Evolutionary conservation across 2,797 vertebrate species (phyloP), one percentile per base, ranked within the genome.

Genomic region (Pyrrhura leucotis): DNA sequence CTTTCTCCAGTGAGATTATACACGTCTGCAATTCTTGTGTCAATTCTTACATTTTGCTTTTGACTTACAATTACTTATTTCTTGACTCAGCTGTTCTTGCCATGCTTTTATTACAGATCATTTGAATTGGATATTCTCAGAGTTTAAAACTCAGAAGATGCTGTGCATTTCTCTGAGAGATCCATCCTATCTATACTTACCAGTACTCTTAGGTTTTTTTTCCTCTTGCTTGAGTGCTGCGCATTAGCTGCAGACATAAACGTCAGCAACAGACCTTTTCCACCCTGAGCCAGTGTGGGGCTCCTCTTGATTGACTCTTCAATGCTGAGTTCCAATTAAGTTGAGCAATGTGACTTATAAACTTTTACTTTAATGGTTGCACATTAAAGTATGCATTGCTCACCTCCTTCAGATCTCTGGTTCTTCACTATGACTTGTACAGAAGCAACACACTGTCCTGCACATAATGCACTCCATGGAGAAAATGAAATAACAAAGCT

Each of bases 401-500:
- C 4, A 6, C 5, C 3, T 6, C 6, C 35, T 74, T 35, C 45
- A 48, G 31, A 12, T 51, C 47, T 83, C 54, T 56, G 59, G 3
- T n/a, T 53, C 40, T 86, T 85, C 61, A 26, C 25, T 69, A 9
- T 10, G 12, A 17, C 7, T 48, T 48, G 3, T 0, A 8, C 12
- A 40, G 2, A 42, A 79, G 3, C 22, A 82, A 73, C 88, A 65
- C 1, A 1, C 9, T 54, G 3, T 31, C 13, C 45, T 79, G 14
- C 20, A 12, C 4, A 0, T 37, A 23, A 42, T 3, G 8, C 1
- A 0, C 17, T 51, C 8, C 8, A 20, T 44, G 28, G 17, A 53
- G 37, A 77, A 33, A 39, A 13, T 31, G 20, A 35, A 40, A 77
- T 72, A 44, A 2, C 14, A 14, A 39, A 74, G 44, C 22, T 73